Percentiles rank a stretch among this genome's conserved stretches.
These are phyloP conservation scores for Pleuronectes platessa DNA, from an alignment of 2,113 vertebrate species.

Conservation along the genomic window DNA sequence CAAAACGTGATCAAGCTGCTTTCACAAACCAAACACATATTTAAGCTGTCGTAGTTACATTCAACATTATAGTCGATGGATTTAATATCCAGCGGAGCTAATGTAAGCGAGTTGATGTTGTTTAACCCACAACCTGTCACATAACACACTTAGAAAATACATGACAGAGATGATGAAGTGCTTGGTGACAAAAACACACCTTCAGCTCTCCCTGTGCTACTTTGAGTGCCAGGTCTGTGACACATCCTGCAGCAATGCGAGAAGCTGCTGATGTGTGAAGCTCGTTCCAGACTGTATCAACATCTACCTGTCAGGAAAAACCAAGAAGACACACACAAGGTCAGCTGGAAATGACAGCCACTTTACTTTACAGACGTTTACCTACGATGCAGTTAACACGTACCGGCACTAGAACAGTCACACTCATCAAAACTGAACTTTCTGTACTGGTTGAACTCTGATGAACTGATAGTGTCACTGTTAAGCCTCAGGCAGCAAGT, in stretches of 20 bases:
- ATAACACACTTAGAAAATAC: slow-evolving; percentile 10
- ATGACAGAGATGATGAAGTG: background rate
- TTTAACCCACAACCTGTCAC: background rate
- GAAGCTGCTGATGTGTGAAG: slow-evolving; percentile 92
- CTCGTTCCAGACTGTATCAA: slow-evolving; percentile 95
- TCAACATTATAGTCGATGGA: background rate
- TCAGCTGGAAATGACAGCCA: slow-evolving; percentile 4
- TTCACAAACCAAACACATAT: background rate
- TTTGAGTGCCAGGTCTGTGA: slow-evolving; percentile 91
- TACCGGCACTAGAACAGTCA: background rate
- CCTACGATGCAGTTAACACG: background rate
- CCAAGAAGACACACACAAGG: background rate
- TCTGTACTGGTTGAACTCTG: background rate
- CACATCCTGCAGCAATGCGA: slow-evolving; percentile 89
- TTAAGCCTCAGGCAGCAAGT: slow-evolving; percentile 4
- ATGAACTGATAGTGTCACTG: background rate
- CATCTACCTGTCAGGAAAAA: slow-evolving; percentile 87
- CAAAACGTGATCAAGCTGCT: slow-evolving; percentile 23
- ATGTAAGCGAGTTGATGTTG: background rate
- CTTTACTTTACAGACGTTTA: background rate
- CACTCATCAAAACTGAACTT: background rate
- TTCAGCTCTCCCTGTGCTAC: slow-evolving; percentile 91
- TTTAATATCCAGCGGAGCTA: background rate
- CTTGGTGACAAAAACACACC: slow-evolving; percentile 69
- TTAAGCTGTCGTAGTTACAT: background rate